Base-by-base conservation (phyloP, 2,113 vertebrate genomes). In the Anseranas semipalmata region DNA sequence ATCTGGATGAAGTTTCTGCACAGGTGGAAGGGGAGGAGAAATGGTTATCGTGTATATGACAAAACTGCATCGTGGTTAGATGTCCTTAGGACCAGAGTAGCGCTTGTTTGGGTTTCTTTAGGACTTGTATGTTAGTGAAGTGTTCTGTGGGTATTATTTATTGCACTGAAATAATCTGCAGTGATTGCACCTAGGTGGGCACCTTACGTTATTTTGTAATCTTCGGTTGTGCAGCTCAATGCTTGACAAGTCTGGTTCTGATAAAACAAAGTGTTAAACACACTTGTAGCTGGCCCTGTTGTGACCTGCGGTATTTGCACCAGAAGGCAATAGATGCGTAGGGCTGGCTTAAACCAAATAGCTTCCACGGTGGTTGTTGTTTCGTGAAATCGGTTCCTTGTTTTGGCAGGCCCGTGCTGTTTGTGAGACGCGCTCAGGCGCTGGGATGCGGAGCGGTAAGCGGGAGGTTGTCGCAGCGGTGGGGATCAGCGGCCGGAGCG, bases 161-260 rank as follows among this genome's bases (percentile, higher is more conserved):
- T 28, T 55, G 78, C 21, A 37, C 72, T 92, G 78, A 59, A 72
- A 32, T 28, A 19, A 16, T 9, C 52, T 43, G 53, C 3, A 73
- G 79, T 2, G 0, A 3, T 25, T 43, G 32, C 45, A 11, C 17
- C 13, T 1, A 2, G 16, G 25, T 17, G 32, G 7, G 7, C 24
- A 3, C 0, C 0, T 3, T 27, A 50, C 6, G 0, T 30, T 65
- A 7, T 32, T 70, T 39, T 0, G 0, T 48, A 3, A 37, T 59
- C 33, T 19, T 22, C n/a, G 22, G n/a, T 16, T 24, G 39, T 55
- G 43, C 43, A 32, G 68, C 62, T n/a, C 67, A 20, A 6, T 12
- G 0, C 35, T 41, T 37, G 53, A 6, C 11, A 6, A 28, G 24
- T 8, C 43, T 63, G 2, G 5, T 10, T 22, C 63, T 17, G 10